These are phyloP conservation scores for Drosophila peninsularis DNA, from an alignment of 2,888 invertebrate genomes.

Conservation along the genomic window DNA sequence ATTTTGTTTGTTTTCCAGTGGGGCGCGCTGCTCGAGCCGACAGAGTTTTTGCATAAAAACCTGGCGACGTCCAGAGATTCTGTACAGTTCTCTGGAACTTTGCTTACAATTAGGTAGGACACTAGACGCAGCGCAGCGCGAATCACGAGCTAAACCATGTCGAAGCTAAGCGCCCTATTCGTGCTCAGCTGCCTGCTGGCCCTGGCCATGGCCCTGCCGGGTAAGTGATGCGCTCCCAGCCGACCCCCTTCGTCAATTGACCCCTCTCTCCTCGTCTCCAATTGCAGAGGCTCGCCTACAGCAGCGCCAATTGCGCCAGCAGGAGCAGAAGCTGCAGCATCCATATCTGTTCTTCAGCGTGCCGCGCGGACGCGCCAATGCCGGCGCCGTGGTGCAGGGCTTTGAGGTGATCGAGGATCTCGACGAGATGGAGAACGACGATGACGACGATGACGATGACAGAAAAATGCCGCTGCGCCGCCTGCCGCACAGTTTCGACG, in stretches of 20 bases:
- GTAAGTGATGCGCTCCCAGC: slow-evolving; percentile 42
- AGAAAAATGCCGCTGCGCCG: slow-evolving; percentile 8
- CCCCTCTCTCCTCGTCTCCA: not conserved
- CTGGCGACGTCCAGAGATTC: slow-evolving; percentile 59
- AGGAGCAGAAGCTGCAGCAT: slow-evolving; percentile 55
- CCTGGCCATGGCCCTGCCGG: slow-evolving; percentile 58
- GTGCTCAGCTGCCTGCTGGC: slow-evolving; percentile 63
- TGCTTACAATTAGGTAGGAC: slow-evolving; percentile 80
- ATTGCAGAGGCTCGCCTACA: slow-evolving; percentile 61
- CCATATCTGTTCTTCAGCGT: slow-evolving; percentile 79
- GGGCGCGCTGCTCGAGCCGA: slow-evolving; percentile 19
- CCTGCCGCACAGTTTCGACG: slow-evolving; percentile 18
- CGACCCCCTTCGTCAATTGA: not conserved
- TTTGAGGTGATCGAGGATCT: slow-evolving; percentile 65
- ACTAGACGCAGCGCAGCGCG: slow-evolving; percentile 24
- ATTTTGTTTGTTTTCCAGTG: slow-evolving; percentile 8
- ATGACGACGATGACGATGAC: slow-evolving; percentile 23
- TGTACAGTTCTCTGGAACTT: slow-evolving; percentile 79
- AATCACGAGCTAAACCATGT: slow-evolving; percentile 38
- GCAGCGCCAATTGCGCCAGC: slow-evolving; percentile 37
- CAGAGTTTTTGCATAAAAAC: slow-evolving; percentile 78
- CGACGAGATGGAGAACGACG: slow-evolving; percentile 40
- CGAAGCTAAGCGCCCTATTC: slow-evolving; percentile 53
- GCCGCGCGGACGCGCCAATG: slow-evolving; percentile 69
- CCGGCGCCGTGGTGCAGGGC: slow-evolving; percentile 68